These are phyloP conservation scores for Lasioglossum calceatum DNA, from an alignment of 2,888 invertebrate species.

Conservation along the genomic window DNA sequence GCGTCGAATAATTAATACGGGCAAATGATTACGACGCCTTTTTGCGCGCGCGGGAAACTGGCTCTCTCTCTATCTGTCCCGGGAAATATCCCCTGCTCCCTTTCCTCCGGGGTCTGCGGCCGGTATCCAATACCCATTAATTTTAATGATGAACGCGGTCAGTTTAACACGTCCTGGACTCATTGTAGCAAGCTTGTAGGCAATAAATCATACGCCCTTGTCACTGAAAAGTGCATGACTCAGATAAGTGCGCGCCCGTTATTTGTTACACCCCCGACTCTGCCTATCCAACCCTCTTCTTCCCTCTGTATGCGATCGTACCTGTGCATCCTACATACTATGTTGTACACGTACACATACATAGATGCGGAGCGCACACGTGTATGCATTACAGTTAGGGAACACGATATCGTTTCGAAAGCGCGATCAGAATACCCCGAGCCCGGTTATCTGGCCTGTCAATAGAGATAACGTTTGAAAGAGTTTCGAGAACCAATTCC, in stretches of 20 bases:
- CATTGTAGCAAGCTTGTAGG: conserved; percentile 68
- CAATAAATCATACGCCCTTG: conserved; percentile 73
- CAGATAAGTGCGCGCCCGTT: conserved; percentile 70
- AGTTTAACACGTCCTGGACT: conserved; percentile 77
- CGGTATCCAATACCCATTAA: conserved; percentile 81
- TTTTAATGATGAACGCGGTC: conserved; percentile 80
- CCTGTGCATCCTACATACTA: background rate
- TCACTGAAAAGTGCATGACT: conserved; percentile 73
- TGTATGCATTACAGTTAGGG: conserved; percentile 47
- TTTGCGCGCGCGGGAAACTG: conserved; percentile 14
- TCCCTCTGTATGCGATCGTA: conserved; percentile 21
- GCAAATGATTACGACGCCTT: conserved; percentile 43
- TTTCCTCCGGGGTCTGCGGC: conserved; percentile 43
- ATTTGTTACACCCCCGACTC: conserved; percentile 60
- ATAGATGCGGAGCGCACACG: background rate
- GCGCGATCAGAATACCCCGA: conserved; percentile 53
- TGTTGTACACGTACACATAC: background rate
- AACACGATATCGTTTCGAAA: conserved; percentile 60
- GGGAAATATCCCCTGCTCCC: conserved; percentile 33
- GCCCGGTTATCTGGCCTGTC: conserved; percentile 41
- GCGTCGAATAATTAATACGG: conserved; percentile 35
- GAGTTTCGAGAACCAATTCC: conserved; percentile 22
- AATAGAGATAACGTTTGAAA: conserved; percentile 39
- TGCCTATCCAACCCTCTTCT: conserved; percentile 54
- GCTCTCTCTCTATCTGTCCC: conserved; percentile 37